These are phyloP conservation scores for Drosophila aff. DNA, from an alignment of 1,140 invertebrate species.

Conservation along the genomic window DNA sequence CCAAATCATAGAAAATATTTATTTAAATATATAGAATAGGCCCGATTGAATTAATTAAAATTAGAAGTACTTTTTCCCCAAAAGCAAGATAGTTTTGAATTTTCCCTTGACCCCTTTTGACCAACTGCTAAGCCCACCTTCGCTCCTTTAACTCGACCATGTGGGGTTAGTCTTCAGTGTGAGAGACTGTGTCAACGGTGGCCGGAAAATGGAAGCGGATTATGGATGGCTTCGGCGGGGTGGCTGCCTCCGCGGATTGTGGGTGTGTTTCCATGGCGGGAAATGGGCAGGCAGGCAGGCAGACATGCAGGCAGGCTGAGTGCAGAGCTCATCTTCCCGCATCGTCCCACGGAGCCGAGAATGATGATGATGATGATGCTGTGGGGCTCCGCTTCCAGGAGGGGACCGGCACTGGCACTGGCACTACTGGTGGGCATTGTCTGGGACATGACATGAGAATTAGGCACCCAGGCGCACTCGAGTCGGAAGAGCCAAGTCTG, in stretches of 20 bases:
- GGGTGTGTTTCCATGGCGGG: constrained; percentile 54
- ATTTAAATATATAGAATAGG: background rate
- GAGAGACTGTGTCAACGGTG: constrained; percentile 46
- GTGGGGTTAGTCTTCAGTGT: constrained; percentile 13
- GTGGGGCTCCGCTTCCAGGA: background rate
- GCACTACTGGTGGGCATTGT: constrained; percentile 55
- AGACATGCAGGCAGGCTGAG: constrained; percentile 37
- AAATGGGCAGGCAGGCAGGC: constrained; percentile 64
- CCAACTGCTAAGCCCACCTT: constrained; percentile 19
- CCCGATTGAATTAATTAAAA: background rate
- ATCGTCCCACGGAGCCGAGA: constrained; percentile 19
- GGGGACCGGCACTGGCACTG: constrained; percentile 21
- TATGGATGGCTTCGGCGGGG: background rate
- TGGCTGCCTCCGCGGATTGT: constrained; percentile 7
- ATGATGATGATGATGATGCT: constrained; percentile 20
- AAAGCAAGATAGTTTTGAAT: background rate
- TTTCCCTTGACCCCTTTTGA: too few species aligned
- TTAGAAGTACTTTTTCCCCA: background rate
- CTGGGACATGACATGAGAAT: constrained; percentile 78
- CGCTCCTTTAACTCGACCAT: constrained; percentile 1
- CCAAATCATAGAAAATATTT: background rate
- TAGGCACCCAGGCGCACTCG: constrained; percentile 69
- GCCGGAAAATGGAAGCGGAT: constrained; percentile 10
- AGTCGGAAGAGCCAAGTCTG: constrained; percentile 67
- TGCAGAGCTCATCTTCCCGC: constrained; percentile 41